Base-by-base conservation (phyloP, 2,113 vertebrate species). In the Melanostigma gelatinosum region DNA sequence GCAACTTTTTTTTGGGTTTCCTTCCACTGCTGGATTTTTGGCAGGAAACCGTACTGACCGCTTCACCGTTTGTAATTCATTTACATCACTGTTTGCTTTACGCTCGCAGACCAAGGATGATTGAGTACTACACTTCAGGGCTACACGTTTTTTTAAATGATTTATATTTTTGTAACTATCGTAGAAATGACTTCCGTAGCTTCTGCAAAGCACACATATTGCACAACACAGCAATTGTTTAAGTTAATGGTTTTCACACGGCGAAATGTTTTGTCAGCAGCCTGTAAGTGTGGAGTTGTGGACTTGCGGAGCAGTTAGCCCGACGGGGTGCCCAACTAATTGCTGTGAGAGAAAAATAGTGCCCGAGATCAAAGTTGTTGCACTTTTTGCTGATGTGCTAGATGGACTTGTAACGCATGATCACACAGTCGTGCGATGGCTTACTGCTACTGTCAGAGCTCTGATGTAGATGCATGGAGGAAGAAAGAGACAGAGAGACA, bases 381-480 rank as follows among this genome's bases (percentile, higher is more conserved):
- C 67, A 64, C 67, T 68, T 75, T 34, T 36, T 64, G 72, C 70
- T 80, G 75, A 74, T 61, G 36, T 72, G 72, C 44, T 62, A 78
- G 44, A 74, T 66, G 24, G 65, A 67, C 57, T 50, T 85, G 80
- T 64, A 46, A 70, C 5, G 38, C 60, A 50, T 71, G 71, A 75
- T 77, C 60, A 79, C 61, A 58, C 62, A 65, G 46, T 36, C 9
- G 71, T 54, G 40, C 40, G 38, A 58, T 3, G 68, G 60, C 58
- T 83, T 50, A 40, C 50, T 44, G 38, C 58, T 46, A 48, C 79
- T 72, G 85, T 88, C 71, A 72, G 12, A 62, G 46, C 60, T 68
- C 44, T 90, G 77, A 88, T 75, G 64, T 42, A 71, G 73, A 86
- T 71, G 57, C 63, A 89, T 83, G 80, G 29, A 57, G 52, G 38